These are phyloP conservation scores for Drosophila paucipuncta DNA, from an alignment of 2,888 invertebrate genomes.

Conservation along the genomic window DNA sequence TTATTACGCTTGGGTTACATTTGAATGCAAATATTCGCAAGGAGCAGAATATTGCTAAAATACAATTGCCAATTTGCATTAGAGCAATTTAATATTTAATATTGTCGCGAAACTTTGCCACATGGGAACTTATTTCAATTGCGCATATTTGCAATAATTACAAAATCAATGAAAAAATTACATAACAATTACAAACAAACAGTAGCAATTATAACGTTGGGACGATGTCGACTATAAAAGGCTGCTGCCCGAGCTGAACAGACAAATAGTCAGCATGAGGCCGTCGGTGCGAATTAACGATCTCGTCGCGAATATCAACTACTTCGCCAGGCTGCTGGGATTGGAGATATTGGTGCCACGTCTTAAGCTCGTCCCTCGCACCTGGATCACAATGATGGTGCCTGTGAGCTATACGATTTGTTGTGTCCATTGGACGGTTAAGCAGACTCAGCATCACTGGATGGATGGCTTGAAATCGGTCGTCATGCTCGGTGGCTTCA, in stretches of 20 bases:
- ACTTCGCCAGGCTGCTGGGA: slow-evolving; percentile 38
- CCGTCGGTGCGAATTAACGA: slow-evolving; percentile 26
- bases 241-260: neutral
- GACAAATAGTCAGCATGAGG: slow-evolving; percentile 34
- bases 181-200: slow-evolving; percentile 21
- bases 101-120: slow-evolving; percentile 27
- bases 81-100: neutral
- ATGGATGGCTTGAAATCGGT: slow-evolving; percentile 41
- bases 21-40: neutral
- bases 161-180: slow-evolving; percentile 30
- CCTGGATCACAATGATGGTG: slow-evolving; percentile 24
- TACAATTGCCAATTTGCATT: neutral
- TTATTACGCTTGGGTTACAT: neutral
- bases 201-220: slow-evolving; percentile 21
- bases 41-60: neutral
- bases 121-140: slow-evolving; percentile 38
- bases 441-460: slow-evolving; percentile 34
- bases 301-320: slow-evolving; percentile 40
- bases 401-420: slow-evolving; percentile 32
- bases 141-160: slow-evolving; percentile 36
- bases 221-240: slow-evolving; percentile 47
- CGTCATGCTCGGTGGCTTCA: slow-evolving; percentile 56
- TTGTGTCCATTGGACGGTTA: slow-evolving; percentile 21
- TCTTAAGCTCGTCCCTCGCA: slow-evolving; percentile 30
- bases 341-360: slow-evolving; percentile 39